Percentiles rank a stretch among this genome's conserved stretches.
Evolutionary conservation across 2,888 invertebrate species (phyloP).

Genomic region (Noctua fimbriata): DNA sequence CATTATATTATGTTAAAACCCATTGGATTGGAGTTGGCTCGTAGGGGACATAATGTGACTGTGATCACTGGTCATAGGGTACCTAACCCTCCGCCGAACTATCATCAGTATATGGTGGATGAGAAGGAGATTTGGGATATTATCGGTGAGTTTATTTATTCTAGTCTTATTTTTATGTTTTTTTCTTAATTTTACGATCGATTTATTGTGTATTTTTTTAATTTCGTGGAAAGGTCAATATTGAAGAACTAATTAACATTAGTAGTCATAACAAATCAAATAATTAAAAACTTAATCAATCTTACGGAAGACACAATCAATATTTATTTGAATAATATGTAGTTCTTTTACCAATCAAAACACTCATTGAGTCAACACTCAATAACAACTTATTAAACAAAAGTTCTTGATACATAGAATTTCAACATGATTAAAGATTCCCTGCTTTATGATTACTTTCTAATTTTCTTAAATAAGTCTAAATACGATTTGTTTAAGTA

Average conservation of each 20-base stretch:
- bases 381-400: too few species aligned
- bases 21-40: slow-evolving; percentile 86
- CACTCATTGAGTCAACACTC: too few species aligned
- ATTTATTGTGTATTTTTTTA: background rate
- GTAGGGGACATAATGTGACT: slow-evolving; percentile 89
- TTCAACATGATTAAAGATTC: background rate
- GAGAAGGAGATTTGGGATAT: slow-evolving; percentile 84
- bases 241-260: too few species aligned
- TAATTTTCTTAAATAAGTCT: too few species aligned
- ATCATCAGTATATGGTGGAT: slow-evolving; percentile 81
- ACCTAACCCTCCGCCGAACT: slow-evolving; percentile 79
- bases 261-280: too few species aligned
- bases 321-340: background rate
- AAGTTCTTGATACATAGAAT: background rate
- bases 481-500: too few species aligned
- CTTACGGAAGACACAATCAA: background rate
- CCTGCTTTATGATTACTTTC: background rate
- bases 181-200: background rate
- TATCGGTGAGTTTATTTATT: slow-evolving; percentile 72
- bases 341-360: background rate
- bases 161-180: background rate
- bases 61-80: slow-evolving; percentile 84
- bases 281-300: too few species aligned
- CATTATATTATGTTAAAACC: slow-evolving; percentile 86
- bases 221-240: background rate